Evolutionary conservation across 2,113 vertebrate species (phyloP).

Genomic region (Junco hyemalis): DNA sequence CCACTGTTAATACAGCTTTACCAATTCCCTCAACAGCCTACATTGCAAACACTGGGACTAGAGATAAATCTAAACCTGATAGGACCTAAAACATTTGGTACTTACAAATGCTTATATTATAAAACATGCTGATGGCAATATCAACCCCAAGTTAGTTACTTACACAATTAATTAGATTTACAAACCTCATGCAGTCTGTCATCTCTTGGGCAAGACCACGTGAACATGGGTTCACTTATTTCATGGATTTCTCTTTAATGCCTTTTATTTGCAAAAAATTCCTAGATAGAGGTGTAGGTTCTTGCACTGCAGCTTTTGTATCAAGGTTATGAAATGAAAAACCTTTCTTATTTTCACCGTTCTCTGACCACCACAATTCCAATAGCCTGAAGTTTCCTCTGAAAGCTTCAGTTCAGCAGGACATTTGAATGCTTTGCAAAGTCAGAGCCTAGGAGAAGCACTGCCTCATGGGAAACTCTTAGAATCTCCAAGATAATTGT

Average conservation of each 20-base stretch:
- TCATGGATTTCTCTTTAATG: neutral
- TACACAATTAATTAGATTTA: constrained; percentile 23
- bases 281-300: neutral
- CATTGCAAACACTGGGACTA: neutral
- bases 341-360: neutral
- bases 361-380: neutral
- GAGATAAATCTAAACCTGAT: constrained; percentile 36
- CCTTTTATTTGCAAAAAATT: neutral
- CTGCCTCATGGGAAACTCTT: neutral
- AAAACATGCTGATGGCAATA: constrained; percentile 13
- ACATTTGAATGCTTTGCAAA: neutral
- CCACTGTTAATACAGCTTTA: constrained; percentile 46
- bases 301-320: neutral
- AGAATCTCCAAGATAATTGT: neutral
- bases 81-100: neutral
- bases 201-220: neutral
- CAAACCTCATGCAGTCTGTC: neutral
- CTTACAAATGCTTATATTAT: neutral
- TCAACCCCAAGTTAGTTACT: neutral
- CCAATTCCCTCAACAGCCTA: neutral
- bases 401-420: neutral
- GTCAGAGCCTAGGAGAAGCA: neutral
- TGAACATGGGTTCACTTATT: neutral
- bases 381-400: neutral
- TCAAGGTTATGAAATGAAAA: neutral